These are phyloP conservation scores for Chloroclysta siterata DNA, from an alignment of 2,888 invertebrate genomes.

Conservation along the genomic window DNA sequence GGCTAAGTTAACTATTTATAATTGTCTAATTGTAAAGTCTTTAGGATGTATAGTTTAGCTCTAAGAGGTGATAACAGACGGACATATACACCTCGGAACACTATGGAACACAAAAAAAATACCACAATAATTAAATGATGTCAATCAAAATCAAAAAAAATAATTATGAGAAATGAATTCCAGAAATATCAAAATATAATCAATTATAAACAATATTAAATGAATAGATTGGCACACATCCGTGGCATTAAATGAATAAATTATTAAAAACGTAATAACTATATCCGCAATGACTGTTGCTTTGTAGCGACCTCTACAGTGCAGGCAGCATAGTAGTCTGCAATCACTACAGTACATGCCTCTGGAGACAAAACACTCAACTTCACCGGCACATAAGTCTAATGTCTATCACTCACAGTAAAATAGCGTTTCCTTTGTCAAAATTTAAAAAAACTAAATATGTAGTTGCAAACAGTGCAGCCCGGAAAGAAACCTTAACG, in stretches of 20 bases:
- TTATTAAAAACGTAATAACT: neutral
- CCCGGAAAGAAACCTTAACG: slow-evolving; percentile 41
- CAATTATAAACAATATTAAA: slow-evolving; percentile 4
- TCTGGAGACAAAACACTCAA: neutral
- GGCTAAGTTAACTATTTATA: neutral
- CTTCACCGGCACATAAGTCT: neutral
- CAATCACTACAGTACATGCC: neutral
- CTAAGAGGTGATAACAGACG: no score
- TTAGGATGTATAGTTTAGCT: neutral
- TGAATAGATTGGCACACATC: slow-evolving; percentile 16
- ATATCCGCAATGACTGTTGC: neutral
- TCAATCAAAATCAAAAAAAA: neutral
- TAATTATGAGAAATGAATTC: neutral
- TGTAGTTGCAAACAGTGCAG: slow-evolving; percentile 9
- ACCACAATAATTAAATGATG: no score
- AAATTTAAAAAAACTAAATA: neutral
- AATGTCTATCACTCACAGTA: neutral
- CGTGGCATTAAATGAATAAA: slow-evolving; percentile 2
- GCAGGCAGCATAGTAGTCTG: neutral
- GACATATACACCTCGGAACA: no score
- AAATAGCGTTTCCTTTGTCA: neutral
- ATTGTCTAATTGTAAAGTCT: no score
- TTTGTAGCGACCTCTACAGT: neutral
- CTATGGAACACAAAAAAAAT: no score
- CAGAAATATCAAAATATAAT: neutral